Percentiles rank a stretch among this genome's conserved stretches.
These are phyloP conservation scores for Oophaga pumilio DNA, from an alignment of 2,113 vertebrate genomes.

Conservation along the genomic window DNA sequence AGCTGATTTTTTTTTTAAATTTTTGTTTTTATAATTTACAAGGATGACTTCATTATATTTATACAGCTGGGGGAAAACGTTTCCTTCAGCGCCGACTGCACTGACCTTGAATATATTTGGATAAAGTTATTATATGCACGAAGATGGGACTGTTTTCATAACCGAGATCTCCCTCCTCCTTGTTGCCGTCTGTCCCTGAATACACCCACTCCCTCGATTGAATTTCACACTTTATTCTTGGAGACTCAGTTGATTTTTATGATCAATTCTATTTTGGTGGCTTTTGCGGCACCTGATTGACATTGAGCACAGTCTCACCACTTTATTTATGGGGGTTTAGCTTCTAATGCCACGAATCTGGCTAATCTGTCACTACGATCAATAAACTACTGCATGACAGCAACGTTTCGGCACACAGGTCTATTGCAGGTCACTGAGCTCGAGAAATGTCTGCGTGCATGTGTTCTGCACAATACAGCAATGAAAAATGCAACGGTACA, in stretches of 20 bases:
- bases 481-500: no score
- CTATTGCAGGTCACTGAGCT: no score
- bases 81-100: slow-evolving; percentile 18
- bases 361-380: background rate
- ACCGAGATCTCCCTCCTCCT: background rate
- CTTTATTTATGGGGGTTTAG: background rate
- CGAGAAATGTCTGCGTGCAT: no score
- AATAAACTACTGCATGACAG: background rate
- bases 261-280: background rate
- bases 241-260: background rate
- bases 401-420: no score
- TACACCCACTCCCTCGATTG: slow-evolving; percentile 15
- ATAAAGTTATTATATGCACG: slow-evolving; percentile 21
- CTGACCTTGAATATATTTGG: slow-evolving; percentile 34
- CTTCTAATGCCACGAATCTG: background rate
- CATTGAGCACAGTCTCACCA: background rate
- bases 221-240: background rate
- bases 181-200: slow-evolving; percentile 2
- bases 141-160: slow-evolving; percentile 29
- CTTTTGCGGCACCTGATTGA: background rate
- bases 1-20: slow-evolving; percentile 4
- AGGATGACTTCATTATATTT: slow-evolving; percentile 29
- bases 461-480: no score
- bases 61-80: slow-evolving; percentile 14
- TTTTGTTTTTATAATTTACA: background rate